Conservation (phyloP, 2,888 invertebrate genomes). For the Colostygia pectinataria region DNA sequence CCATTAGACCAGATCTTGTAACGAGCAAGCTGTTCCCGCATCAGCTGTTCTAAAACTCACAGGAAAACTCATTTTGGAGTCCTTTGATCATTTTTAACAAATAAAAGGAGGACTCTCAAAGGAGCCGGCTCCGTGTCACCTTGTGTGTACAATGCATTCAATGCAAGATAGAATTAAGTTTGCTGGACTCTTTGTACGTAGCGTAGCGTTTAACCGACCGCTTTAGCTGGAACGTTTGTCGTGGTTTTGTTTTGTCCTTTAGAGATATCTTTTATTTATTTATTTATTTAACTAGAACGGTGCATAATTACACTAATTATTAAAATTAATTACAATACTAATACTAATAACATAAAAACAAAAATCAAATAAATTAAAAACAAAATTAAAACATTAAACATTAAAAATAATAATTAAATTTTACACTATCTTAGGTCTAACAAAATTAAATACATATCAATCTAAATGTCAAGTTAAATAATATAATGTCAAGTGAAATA, state of each 20-base stretch:
- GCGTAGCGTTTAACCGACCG: slow-evolving; percentile 13
- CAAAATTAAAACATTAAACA: too few relatives aligned
- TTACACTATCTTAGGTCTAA: too few relatives aligned
- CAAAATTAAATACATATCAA: too few relatives aligned
- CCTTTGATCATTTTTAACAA: slow-evolving; percentile 52
- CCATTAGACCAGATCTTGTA: too few relatives aligned
- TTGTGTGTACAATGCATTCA: slow-evolving; percentile 25
- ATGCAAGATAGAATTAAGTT: slow-evolving; percentile 27
- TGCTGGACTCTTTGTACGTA: slow-evolving; percentile 16
- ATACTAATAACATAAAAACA: too few relatives aligned
- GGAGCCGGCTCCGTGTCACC: slow-evolving; percentile 22
- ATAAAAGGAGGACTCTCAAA: slow-evolving; percentile 35
- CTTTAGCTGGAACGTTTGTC: slow-evolving; percentile 6
- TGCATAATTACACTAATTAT: too few relatives aligned
- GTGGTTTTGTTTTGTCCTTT: not conserved
- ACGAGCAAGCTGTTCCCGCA: not conserved
- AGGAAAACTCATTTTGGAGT: slow-evolving; percentile 53
- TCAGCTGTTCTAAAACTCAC: slow-evolving; percentile 24
- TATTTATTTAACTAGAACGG: too few relatives aligned
- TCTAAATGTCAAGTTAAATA: too few relatives aligned
- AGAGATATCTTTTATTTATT: not conserved
- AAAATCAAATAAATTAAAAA: too few relatives aligned
- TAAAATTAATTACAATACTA: too few relatives aligned
- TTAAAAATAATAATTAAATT: too few relatives aligned
- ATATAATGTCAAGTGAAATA: too few relatives aligned